phyloP scores from a whole-genome alignment of 2,888 invertebrate species.

The Acrobasis consociella region DNA sequence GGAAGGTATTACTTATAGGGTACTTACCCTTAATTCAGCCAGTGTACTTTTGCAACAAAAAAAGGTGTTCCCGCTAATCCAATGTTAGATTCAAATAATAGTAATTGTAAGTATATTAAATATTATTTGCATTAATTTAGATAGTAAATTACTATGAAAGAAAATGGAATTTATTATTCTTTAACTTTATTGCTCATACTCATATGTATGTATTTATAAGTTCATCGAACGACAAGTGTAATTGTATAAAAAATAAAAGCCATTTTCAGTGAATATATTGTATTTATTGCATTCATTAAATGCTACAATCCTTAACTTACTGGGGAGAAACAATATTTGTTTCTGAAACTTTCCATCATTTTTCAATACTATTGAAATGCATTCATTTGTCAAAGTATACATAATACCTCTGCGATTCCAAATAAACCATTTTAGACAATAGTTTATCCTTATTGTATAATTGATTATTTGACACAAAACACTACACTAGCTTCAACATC shows the following conservation, averaged over 20 bases:
- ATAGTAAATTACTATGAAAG: too few species aligned
- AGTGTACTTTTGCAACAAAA: too few species aligned
- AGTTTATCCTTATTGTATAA: background rate
- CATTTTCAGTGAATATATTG: conserved; percentile 1
- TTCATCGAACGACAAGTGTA: background rate
- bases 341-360: background rate
- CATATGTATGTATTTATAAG: background rate
- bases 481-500: conserved; percentile 26
- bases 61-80: too few species aligned
- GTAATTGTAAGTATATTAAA: too few species aligned
- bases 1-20: too few species aligned
- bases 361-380: too few species aligned
- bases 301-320: conserved; percentile 6
- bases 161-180: background rate
- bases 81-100: too few species aligned
- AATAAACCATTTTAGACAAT: too few species aligned
- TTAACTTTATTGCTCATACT: background rate
- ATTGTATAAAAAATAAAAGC: conserved; percentile 6
- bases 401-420: too few species aligned
- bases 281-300: conserved; percentile 7
- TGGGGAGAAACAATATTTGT: background rate
- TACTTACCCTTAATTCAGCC: too few species aligned
- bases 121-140: too few species aligned
- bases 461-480: conserved; percentile 2
- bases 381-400: too few species aligned